Base-by-base conservation (phyloP, 2,888 invertebrate species). In the Andrena chrysosceles region DNA sequence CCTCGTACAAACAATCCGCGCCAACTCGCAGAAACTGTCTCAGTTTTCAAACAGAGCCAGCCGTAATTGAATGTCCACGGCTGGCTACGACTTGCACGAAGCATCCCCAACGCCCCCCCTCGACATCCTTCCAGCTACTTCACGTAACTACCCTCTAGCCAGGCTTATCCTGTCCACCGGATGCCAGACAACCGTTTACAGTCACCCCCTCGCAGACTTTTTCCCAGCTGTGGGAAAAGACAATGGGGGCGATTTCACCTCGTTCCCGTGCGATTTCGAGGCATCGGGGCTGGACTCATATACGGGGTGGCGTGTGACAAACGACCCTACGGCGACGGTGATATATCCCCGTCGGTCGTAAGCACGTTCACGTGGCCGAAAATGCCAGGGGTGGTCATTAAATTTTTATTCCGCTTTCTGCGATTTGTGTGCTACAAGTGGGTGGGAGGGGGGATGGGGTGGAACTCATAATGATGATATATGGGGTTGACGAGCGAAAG, bases 381-480 rank as follows among this genome's bases (percentile, higher is more conserved):
- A 87, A 87, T 69, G 78, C 70, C 83, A 70, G 60, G 77, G 81
- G 64, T 49, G 83, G 79, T 88, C 86, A 85, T 88, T 88, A 87
- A 87, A 87, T 88, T 88, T 87, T 88, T 84, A 88, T 88, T 86
- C 73, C 63, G 77, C 79, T 88, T 88, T 88, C 86, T 84, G 71
- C 88, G 87, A 87, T 87, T 87, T 88, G 86, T 87, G 87, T 87
- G 87, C 79, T 23, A 16, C 71, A 64, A 59, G 52, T 49, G 68
- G 59, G 75, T 5, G 42, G 16, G 13, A 13, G 42, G 4, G 3
- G 42, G 42, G 42, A 0, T 4, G 26, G 4, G 29, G 26, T 48
- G 33, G 60, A 26, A 20, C 26, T n/a, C 54, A 67, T 87, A 86
- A 86, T 85, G 87, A 87, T 87, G 87, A 87, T 87, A 68, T 78